These are phyloP conservation scores for Macaca mulatta DNA, from an alignment of 2,113 vertebrate species.

Conservation along the genomic window DNA sequence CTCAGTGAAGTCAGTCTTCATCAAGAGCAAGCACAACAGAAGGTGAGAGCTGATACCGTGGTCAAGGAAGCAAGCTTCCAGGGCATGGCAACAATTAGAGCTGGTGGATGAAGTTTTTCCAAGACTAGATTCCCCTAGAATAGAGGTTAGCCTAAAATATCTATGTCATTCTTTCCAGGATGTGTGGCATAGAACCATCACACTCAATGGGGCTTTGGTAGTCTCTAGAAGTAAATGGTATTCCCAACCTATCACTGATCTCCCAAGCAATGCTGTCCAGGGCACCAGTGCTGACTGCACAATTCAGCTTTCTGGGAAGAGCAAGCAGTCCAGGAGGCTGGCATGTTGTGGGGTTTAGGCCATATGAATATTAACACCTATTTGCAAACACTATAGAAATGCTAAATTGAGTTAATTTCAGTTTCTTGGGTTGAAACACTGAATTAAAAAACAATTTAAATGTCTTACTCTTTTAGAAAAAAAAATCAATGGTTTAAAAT, in stretches of 20 bases:
- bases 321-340: not conserved
- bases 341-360: not conserved
- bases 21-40: not conserved
- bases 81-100: not conserved
- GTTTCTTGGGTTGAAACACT: slow-evolving; percentile 65
- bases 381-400: slow-evolving; percentile 62
- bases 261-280: not conserved
- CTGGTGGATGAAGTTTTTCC: not conserved
- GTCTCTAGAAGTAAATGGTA: not conserved
- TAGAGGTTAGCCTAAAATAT: not conserved
- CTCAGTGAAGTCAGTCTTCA: not conserved
- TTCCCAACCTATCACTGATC: not conserved
- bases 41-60: too few species aligned
- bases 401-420: slow-evolving; percentile 70
- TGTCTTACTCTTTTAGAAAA: slow-evolving; percentile 59
- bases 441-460: slow-evolving; percentile 77
- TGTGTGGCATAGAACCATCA: not conserved
- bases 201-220: not conserved
- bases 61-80: not conserved
- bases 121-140: not conserved
- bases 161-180: not conserved
- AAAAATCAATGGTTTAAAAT: slow-evolving; percentile 79
- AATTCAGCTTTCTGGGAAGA: not conserved
- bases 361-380: slow-evolving; percentile 31
- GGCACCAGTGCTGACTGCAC: not conserved